These are phyloP conservation scores for Campylomormyrus numenius DNA, from an alignment of 2,113 vertebrate genomes.

Conservation along the genomic window DNA sequence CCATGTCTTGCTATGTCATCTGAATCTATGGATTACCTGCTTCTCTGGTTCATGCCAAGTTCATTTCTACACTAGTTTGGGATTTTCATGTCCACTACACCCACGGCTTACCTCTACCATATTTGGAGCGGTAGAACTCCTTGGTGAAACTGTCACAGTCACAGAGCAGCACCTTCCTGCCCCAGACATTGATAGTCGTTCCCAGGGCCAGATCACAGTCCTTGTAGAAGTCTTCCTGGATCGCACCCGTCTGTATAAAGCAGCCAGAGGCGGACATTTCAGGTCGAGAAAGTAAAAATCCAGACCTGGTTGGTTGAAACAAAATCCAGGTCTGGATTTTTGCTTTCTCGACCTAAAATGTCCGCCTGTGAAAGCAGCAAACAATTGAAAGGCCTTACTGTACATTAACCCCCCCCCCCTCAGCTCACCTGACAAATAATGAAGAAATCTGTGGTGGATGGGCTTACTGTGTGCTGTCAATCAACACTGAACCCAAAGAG, in stretches of 20 bases:
- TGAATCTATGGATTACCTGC: neutral
- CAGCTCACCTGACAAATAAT: neutral
- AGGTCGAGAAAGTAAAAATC: no score
- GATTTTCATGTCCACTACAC: neutral
- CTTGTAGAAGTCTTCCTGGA: constrained; percentile 73
- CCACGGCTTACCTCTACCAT: constrained; percentile 71
- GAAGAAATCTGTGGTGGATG: neutral
- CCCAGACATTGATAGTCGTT: constrained; percentile 77
- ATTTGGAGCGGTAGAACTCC: constrained; percentile 77
- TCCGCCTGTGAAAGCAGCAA: neutral
- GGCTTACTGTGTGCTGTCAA: neutral
- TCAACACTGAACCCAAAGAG: neutral
- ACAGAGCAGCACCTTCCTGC: constrained; percentile 71
- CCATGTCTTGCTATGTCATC: neutral
- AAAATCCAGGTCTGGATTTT: no score
- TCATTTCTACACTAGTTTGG: neutral
- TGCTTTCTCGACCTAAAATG: no score
- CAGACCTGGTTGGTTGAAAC: no score
- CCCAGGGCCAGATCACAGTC: constrained; percentile 79
- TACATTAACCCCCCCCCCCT: neutral
- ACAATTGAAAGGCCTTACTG: neutral
- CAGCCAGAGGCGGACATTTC: neutral
- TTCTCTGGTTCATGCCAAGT: neutral
- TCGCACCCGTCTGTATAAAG: constrained; percentile 65
- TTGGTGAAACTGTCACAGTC: constrained; percentile 91